Evolutionary conservation across 2,888 invertebrate species (phyloP).

Genomic region (Oscheius sp.): DNA sequence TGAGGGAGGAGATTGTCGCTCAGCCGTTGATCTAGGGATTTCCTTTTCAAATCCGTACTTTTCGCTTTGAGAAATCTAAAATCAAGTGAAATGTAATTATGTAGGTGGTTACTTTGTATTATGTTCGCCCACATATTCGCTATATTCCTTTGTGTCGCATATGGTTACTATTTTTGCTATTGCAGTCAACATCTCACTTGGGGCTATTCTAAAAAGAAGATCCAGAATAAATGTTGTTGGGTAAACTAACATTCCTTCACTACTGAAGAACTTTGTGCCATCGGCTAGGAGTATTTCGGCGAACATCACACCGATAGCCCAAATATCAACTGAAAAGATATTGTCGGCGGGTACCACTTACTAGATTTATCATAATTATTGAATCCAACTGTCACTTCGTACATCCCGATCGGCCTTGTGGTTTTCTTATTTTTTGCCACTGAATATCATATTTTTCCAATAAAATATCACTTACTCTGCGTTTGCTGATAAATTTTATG

Average conservation of each 20-base stretch:
- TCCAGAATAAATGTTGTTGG: too few relatives aligned
- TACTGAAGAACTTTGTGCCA: constrained; percentile 16
- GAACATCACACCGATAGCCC: constrained; percentile 30
- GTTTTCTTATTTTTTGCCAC: background rate
- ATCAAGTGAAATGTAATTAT: too few relatives aligned
- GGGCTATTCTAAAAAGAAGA: background rate
- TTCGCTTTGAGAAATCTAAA: background rate
- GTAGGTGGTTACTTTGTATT: constrained; percentile 10
- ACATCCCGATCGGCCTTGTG: constrained; percentile 5
- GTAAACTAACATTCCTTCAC: constrained; percentile 14
- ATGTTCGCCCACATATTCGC: background rate
- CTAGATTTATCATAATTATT: constrained; percentile 21
- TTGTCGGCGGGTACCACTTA: background rate
- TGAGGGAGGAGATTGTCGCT: constrained; percentile 22
- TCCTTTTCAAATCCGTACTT: too few relatives aligned
- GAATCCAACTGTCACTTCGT: constrained; percentile 7
- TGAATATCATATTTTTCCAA: background rate
- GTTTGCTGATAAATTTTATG: background rate
- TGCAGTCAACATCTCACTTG: constrained; percentile 13
- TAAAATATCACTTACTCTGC: background rate
- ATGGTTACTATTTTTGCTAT: background rate
- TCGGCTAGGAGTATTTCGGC: constrained; percentile 16
- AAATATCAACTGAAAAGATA: constrained; percentile 21
- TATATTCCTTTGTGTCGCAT: constrained; percentile 6
- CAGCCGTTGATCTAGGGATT: constrained; percentile 3